phyloP scores from a whole-genome alignment of 2,113 vertebrate species.

The Centropus bengalensis region DNA sequence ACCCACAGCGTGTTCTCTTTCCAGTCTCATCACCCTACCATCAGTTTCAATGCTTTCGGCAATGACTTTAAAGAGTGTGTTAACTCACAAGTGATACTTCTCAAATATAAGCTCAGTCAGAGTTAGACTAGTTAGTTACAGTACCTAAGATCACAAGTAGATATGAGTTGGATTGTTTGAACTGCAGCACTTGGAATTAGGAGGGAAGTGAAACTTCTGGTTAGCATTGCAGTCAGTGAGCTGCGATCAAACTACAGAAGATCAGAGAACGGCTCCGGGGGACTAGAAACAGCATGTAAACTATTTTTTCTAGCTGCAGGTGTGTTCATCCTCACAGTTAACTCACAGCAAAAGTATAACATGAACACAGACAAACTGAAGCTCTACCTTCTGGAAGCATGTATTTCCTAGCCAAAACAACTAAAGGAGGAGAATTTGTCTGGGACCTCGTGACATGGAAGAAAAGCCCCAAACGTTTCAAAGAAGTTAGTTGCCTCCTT shows the following conservation, averaged over 20 bases:
- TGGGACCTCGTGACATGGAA: neutral
- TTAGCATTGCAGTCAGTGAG: neutral
- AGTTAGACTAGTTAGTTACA: too few species aligned
- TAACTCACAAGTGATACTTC: neutral
- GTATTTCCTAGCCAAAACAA: neutral
- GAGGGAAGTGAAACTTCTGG: neutral
- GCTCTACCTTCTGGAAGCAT: neutral
- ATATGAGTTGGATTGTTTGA: neutral
- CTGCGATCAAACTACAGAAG: neutral
- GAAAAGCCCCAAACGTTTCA: rapidly evolving
- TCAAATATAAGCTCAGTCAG: neutral
- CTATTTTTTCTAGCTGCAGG: neutral
- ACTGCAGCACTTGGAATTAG: neutral
- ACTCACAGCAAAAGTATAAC: neutral
- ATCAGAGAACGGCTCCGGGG: neutral
- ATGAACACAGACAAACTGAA: neutral
- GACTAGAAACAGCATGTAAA: neutral
- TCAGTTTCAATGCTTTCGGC: neutral
- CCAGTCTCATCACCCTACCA: neutral
- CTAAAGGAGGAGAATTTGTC: neutral
- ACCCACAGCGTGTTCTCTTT: neutral
- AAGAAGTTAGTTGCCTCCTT: neutral
- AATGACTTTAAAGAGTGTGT: neutral
- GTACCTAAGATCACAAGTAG: neutral
- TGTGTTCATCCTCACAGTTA: neutral